A percentile compares a stretch with the other conserved stretches of the same genome.
These are phyloP conservation scores for Climacteris rufus DNA, from an alignment of 2,113 vertebrate species.

Conservation along the genomic window DNA sequence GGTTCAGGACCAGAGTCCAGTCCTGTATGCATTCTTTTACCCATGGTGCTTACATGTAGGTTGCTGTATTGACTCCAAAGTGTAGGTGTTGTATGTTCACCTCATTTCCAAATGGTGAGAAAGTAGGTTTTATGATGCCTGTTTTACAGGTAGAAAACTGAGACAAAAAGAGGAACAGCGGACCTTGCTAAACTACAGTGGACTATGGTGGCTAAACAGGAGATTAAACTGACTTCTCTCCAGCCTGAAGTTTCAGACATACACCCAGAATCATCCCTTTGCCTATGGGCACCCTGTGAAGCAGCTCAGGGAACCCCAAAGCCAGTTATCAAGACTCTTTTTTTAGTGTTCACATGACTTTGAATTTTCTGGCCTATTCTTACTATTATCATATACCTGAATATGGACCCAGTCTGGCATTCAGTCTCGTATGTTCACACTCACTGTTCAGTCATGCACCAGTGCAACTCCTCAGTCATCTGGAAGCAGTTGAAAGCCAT, in stretches of 20 bases:
- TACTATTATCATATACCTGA: not conserved
- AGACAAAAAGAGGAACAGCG: not conserved
- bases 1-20: not conserved
- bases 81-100: not conserved
- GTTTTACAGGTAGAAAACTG: not conserved
- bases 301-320: not conserved
- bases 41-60: not conserved
- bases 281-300: not conserved
- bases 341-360: not conserved
- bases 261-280: not conserved
- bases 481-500: not conserved
- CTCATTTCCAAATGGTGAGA: not conserved
- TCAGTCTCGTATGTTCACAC: not conserved
- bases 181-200: not conserved
- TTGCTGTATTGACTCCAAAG: not conserved
- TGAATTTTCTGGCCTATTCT: not conserved
- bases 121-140: not conserved
- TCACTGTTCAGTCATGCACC: not conserved
- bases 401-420: not conserved
- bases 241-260: not conserved
- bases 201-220: not conserved
- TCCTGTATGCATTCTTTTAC: not conserved
- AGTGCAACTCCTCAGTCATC: not conserved
- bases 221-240: not conserved
- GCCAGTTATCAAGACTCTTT: rapidly evolving